phyloP scores from a whole-genome alignment of 2,797 vertebrate genomes.

The Sylvilagus floridanus region DNA sequence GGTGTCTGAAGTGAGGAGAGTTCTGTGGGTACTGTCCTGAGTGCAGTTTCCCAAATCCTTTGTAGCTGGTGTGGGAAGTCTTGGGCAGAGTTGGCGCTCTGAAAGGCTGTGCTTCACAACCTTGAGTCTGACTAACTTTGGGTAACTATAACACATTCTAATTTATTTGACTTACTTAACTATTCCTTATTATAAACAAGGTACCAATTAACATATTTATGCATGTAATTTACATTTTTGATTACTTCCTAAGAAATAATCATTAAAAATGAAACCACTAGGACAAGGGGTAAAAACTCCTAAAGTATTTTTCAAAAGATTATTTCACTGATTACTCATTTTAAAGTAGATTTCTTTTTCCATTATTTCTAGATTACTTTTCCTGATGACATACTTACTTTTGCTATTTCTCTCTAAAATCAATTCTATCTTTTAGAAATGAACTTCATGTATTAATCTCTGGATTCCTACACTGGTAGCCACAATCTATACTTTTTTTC shows the following conservation, averaged over 20 bases:
- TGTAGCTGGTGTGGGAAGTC: not conserved
- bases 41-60: not conserved
- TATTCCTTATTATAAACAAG: not conserved
- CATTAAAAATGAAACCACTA: constrained; percentile 54
- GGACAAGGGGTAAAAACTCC: not conserved
- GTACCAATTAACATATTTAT: not conserved
- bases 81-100: not conserved
- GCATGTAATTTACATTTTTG: constrained; percentile 19
- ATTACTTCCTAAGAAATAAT: constrained; percentile 53
- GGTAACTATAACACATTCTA: not conserved
- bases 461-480: not conserved
- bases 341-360: constrained; percentile 28
- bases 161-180: not conserved
- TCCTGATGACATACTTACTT: constrained; percentile 47
- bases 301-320: constrained; percentile 5
- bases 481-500: constrained; percentile 36
- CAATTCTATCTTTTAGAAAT: constrained; percentile 39
- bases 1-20: not conserved
- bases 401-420: constrained; percentile 11
- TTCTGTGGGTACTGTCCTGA: not conserved
- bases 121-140: not conserved
- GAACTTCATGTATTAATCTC: not conserved
- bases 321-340: constrained; percentile 13
- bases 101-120: not conserved
- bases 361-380: constrained; percentile 46